Evolutionary conservation across 1,140 invertebrate genomes (phyloP).

Genomic region (Oscheius sp.): DNA sequence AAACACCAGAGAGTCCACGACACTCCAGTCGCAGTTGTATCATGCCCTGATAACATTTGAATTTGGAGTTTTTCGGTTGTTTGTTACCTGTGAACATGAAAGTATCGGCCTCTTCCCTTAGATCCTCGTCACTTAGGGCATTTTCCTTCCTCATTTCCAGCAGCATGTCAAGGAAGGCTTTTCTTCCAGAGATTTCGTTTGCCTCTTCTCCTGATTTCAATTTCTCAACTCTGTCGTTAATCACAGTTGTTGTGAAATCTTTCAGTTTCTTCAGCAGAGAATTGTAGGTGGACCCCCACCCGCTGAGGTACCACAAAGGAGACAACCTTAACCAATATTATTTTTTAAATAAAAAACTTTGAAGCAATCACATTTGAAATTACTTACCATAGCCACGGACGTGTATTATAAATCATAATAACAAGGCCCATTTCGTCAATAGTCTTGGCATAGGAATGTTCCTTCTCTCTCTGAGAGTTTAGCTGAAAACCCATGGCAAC

Average conservation of each 20-base stretch:
- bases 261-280: conserved; percentile 13
- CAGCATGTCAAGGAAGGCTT: conserved; percentile 88
- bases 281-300: conserved; percentile 75
- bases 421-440: conserved; percentile 66
- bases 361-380: background rate
- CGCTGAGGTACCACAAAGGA: conserved; percentile 75
- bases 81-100: conserved; percentile 72
- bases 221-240: conserved; percentile 4
- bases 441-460: conserved; percentile 74
- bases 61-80: background rate
- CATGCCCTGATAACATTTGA: conserved; percentile 69
- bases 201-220: background rate
- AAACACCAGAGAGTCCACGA: conserved; percentile 67
- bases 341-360: no score
- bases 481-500: conserved; percentile 78
- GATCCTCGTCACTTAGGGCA: conserved; percentile 67
- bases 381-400: conserved; percentile 37
- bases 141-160: conserved; percentile 75
- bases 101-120: conserved; percentile 74
- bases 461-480: conserved; percentile 70
- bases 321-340: conserved; percentile 33
- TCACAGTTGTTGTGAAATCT: conserved; percentile 19
- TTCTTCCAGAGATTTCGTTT: conserved; percentile 2
- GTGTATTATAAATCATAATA: background rate
- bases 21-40: conserved; percentile 81